phyloP scores from a whole-genome alignment of 2,113 vertebrate species.

The Elgaria multicarinata region DNA sequence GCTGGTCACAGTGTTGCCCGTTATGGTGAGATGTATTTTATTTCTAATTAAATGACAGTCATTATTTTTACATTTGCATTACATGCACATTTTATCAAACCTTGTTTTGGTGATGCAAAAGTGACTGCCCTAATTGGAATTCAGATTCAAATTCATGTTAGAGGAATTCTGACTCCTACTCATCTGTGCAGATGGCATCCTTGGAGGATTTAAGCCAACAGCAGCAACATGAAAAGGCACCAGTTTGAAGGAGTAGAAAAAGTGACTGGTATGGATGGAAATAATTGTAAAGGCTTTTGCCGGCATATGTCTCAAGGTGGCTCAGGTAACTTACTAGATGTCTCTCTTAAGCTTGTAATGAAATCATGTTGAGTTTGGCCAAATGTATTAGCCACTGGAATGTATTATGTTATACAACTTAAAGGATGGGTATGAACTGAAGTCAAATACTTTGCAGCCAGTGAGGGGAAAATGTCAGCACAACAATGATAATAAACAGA shows the following conservation, averaged over 20 bases:
- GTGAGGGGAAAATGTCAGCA: conserved; percentile 13
- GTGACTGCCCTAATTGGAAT: neutral
- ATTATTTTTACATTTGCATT: no score
- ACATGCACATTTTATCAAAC: no score
- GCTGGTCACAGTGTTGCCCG: no score
- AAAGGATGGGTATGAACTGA: conserved; percentile 18
- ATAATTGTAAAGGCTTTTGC: neutral
- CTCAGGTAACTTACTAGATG: conserved; percentile 14
- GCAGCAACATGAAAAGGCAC: neutral
- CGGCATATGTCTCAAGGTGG: neutral
- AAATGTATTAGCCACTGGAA: neutral
- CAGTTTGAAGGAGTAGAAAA: neutral
- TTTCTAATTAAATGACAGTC: no score
- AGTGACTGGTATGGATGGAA: neutral
- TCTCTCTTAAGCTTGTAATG: neutral
- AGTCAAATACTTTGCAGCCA: conserved; percentile 11
- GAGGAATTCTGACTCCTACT: neutral
- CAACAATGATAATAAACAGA: conserved; percentile 44
- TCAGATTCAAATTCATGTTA: neutral
- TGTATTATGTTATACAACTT: neutral
- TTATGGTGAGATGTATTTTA: no score
- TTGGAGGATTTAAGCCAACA: neutral
- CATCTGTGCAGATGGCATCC: neutral
- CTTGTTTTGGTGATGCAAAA: neutral
- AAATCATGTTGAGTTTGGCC: conserved; percentile 22